Evolutionary conservation across 2,797 vertebrate species (phyloP).

Genomic region (Brotula barbata): DNA sequence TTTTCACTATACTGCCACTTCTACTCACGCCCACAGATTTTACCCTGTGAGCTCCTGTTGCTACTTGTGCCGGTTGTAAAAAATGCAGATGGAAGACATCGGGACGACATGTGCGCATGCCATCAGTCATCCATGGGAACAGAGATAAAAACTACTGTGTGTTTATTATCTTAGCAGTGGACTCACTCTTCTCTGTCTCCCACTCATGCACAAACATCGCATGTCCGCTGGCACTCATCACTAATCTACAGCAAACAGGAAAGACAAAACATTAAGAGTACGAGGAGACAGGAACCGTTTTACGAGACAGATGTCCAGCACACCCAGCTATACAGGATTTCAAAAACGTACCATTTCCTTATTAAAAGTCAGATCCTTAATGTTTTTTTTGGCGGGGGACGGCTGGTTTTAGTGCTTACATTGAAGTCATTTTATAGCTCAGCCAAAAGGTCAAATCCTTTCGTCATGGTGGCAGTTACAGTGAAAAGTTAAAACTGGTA

Average conservation of each 20-base stretch:
- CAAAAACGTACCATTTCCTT: conserved; percentile 9
- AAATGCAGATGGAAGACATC: conserved; percentile 61
- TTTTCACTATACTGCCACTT: not conserved
- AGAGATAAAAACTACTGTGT: conserved; percentile 22
- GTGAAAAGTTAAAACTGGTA: not conserved
- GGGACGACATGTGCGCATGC: conserved; percentile 9
- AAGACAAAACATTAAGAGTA: conserved; percentile 26
- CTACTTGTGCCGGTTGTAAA: conserved; percentile 15
- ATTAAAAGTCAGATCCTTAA: not conserved
- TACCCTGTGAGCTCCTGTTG: conserved; percentile 15
- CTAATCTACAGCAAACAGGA: conserved; percentile 43
- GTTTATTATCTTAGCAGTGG: conserved; percentile 20
- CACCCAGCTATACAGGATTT: conserved; percentile 29
- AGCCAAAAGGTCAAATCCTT: conserved; percentile 6
- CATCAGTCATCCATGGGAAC: conserved; percentile 20
- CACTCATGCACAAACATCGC: conserved; percentile 1
- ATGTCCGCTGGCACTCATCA: conserved; percentile 11
- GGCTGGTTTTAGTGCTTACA: no score
- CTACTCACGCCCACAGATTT: conserved; percentile 17
- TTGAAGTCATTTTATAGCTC: not conserved
- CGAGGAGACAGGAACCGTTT: conserved; percentile 47
- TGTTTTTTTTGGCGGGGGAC: no score
- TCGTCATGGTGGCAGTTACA: not conserved
- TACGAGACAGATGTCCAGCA: conserved; percentile 41
- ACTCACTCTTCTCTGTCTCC: conserved; percentile 6